phyloP scores from a whole-genome alignment of 2,113 vertebrate genomes.

The Scartelaos histophorus region DNA sequence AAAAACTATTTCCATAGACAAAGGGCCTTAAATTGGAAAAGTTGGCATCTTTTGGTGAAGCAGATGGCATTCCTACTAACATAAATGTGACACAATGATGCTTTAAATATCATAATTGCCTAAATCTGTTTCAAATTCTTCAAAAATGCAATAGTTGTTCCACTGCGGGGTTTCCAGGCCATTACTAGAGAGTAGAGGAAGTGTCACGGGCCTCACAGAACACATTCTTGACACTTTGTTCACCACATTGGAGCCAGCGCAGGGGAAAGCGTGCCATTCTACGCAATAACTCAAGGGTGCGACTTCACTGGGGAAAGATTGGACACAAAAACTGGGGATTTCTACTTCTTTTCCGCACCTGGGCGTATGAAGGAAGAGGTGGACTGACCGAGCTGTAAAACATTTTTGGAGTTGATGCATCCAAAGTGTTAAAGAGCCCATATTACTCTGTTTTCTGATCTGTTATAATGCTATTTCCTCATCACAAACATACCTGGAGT shows the following conservation, averaged over 20 bases:
- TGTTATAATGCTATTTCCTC: no score
- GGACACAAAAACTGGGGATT: slow-evolving; percentile 43
- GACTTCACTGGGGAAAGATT: slow-evolving; percentile 29
- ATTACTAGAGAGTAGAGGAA: slow-evolving; percentile 64
- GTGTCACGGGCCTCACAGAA: slow-evolving; percentile 59
- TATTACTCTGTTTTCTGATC: no score
- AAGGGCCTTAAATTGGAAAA: no score
- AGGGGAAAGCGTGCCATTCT: slow-evolving; percentile 61
- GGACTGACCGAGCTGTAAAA: slow-evolving; percentile 28
- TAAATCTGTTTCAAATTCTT: no score
- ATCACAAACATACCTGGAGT: no score
- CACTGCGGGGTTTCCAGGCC: slow-evolving; percentile 1
- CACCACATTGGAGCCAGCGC: slow-evolving; percentile 44
- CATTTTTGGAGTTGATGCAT: slow-evolving; percentile 15
- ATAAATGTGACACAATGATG: no score
- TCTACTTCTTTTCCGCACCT: slow-evolving; percentile 36
- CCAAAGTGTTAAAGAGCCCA: slow-evolving; percentile 6
- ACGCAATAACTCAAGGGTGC: slow-evolving; percentile 14
- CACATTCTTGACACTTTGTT: slow-evolving; percentile 65
- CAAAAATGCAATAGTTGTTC: background rate
- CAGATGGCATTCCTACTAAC: no score
- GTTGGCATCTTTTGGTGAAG: no score
- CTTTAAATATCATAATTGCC: no score
- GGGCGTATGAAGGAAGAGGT: slow-evolving; percentile 33
- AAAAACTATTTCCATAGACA: no score